Percentiles rank a stretch among this genome's conserved stretches.
phyloP scores from a whole-genome alignment of 2,113 vertebrate genomes.

The Trochalopteron elliotii region DNA sequence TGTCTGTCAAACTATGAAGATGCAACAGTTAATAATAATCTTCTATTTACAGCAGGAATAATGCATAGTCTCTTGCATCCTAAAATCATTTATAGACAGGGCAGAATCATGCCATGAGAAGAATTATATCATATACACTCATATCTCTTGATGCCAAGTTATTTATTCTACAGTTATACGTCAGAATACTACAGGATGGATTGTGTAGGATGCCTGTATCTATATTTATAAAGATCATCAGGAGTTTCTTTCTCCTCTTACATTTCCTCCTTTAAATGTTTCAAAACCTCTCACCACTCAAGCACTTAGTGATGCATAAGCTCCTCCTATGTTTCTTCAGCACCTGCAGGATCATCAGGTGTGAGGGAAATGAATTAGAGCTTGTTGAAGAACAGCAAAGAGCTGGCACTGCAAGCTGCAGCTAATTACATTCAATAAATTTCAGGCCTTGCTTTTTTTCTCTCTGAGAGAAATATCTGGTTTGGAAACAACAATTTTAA shows the following conservation, averaged over 20 bases:
- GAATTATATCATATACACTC: neutral
- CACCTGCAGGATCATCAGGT: neutral
- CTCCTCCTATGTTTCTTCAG: neutral
- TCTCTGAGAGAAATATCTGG: neutral
- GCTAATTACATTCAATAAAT: constrained; percentile 12
- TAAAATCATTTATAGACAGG: neutral
- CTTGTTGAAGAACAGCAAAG: constrained; percentile 5
- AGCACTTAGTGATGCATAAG: neutral
- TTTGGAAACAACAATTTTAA: constrained; percentile 10
- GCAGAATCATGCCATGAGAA: neutral
- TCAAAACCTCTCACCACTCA: neutral
- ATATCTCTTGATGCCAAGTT: neutral
- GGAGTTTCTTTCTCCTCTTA: neutral
- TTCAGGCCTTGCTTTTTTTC: neutral
- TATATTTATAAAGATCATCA: neutral
- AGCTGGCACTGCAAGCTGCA: neutral
- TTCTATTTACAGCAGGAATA: neutral
- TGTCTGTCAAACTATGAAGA: fast-evolving
- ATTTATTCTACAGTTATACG: neutral
- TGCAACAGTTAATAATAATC: neutral
- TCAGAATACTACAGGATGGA: neutral
- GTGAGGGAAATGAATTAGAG: neutral
- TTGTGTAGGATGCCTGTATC: neutral
- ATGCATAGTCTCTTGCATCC: neutral
- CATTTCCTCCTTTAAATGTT: neutral